A percentile compares a stretch with the other conserved stretches of the same genome.
These are phyloP conservation scores for Agriopis aurantiaria DNA, from an alignment of 2,888 invertebrate genomes.

Conservation along the genomic window DNA sequence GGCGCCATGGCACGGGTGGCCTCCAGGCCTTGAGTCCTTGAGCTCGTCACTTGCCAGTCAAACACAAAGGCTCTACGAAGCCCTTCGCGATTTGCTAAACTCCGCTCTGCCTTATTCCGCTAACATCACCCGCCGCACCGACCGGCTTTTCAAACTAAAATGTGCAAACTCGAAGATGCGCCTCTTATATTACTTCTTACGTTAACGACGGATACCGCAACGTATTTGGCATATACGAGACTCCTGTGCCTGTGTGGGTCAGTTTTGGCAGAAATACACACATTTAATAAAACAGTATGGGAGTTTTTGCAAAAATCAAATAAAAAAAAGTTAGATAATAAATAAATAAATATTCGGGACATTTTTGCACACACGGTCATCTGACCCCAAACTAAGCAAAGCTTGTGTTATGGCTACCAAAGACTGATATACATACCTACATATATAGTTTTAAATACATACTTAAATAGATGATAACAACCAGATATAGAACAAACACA, in stretches of 20 bases:
- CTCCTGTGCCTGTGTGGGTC: slow-evolving; percentile 67
- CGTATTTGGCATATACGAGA: slow-evolving; percentile 80
- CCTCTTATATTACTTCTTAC: slow-evolving; percentile 86
- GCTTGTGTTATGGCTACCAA: too few relatives aligned
- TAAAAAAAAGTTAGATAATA: too few relatives aligned
- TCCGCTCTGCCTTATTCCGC: slow-evolving; percentile 73
- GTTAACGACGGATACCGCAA: slow-evolving; percentile 83
- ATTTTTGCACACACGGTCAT: too few relatives aligned
- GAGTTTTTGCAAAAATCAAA: background rate
- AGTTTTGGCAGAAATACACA: slow-evolving; percentile 61
- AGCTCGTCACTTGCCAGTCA: slow-evolving; percentile 35
- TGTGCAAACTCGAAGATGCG: slow-evolving; percentile 85
- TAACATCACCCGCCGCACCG: slow-evolving; percentile 80
- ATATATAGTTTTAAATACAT: too few relatives aligned
- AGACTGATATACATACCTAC: too few relatives aligned
- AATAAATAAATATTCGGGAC: too few relatives aligned
- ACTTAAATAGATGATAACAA: too few relatives aligned
- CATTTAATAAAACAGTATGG: slow-evolving; percentile 23
- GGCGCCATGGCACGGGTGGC: slow-evolving; percentile 82
- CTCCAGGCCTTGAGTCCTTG: slow-evolving; percentile 67
- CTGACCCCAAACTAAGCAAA: too few relatives aligned
- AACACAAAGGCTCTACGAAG: slow-evolving; percentile 57
- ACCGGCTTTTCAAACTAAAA: slow-evolving; percentile 82
- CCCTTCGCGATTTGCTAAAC: slow-evolving; percentile 57
- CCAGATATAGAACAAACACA: too few relatives aligned